Conservation (phyloP, 2,797 vertebrate genomes). For the Pampus argenteus region DNA sequence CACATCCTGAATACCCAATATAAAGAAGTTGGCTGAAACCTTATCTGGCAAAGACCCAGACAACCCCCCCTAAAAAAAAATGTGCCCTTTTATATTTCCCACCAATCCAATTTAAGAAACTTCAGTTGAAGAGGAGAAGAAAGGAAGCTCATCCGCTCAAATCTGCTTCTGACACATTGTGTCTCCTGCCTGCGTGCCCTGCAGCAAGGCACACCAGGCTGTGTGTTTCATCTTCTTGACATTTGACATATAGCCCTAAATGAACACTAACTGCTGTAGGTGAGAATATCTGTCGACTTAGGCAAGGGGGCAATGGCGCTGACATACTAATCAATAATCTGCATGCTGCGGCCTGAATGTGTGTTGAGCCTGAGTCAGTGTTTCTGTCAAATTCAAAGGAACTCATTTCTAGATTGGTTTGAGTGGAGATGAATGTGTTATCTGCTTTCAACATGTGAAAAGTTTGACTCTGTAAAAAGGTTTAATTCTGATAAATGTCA, state of each 20-base stretch:
- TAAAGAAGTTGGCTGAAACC: constrained; percentile 61
- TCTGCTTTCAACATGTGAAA: neutral
- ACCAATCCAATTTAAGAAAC: constrained; percentile 39
- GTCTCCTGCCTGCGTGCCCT: constrained; percentile 54
- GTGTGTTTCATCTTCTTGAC: constrained; percentile 44
- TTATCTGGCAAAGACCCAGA: constrained; percentile 61
- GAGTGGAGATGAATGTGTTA: neutral
- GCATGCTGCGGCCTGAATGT: constrained; percentile 48
- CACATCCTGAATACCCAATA: constrained; percentile 45
- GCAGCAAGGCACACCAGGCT: constrained; percentile 54
- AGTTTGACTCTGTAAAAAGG: neutral
- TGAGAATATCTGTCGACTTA: constrained; percentile 60
- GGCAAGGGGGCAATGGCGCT: constrained; percentile 18
- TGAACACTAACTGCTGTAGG: constrained; percentile 25
- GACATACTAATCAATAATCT: constrained; percentile 58
- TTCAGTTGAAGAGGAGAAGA: constrained; percentile 56
- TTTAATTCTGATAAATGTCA: neutral
- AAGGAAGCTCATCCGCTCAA: constrained; percentile 44
- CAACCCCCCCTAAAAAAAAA: constrained; percentile 25
- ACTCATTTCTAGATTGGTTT: neutral
- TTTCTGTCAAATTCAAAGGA: neutral
- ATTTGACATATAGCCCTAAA: constrained; percentile 51
- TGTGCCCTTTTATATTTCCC: constrained; percentile 60
- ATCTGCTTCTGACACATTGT: constrained; percentile 51
- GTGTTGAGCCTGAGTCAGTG: neutral